phyloP scores from a whole-genome alignment of 64 coral and sea anemone genomes.

The Platygyra sinensis region DNA sequence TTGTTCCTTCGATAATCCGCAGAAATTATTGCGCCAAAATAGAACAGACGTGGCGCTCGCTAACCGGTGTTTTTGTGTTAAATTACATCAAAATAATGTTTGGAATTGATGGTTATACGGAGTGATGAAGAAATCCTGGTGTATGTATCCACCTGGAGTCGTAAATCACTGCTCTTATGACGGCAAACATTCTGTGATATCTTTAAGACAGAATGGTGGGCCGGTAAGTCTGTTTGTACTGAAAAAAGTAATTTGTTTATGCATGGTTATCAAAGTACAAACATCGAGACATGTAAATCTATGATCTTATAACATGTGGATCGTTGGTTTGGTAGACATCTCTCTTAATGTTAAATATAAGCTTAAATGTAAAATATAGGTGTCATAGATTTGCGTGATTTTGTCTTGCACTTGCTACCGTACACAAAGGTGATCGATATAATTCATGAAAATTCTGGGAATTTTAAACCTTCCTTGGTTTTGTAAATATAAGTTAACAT shows the following conservation, averaged over 20 bases:
- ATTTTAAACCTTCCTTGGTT: too few relatives aligned
- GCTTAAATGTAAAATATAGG: too few relatives aligned
- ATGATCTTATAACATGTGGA: too few relatives aligned
- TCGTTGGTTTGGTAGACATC: too few relatives aligned
- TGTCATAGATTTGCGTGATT: too few relatives aligned
- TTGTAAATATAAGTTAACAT: too few relatives aligned
- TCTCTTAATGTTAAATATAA: too few relatives aligned
- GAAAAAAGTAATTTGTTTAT: neutral
- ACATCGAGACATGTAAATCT: neutral
- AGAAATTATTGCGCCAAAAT: neutral
- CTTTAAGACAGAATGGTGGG: slow-evolving; percentile 18
- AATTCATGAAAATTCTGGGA: too few relatives aligned
- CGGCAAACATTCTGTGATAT: neutral
- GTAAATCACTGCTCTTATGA: neutral
- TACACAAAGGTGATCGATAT: too few relatives aligned
- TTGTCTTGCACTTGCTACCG: too few relatives aligned
- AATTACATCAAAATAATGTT: neutral
- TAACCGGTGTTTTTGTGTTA: slow-evolving; percentile 9
- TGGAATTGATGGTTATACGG: neutral
- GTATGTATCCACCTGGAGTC: neutral
- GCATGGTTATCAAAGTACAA: neutral
- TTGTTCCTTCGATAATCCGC: neutral
- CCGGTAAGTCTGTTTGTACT: neutral
- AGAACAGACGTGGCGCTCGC: slow-evolving; percentile 15
- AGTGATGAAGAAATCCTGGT: slow-evolving; percentile 6